phyloP scores from a whole-genome alignment of 1,140 invertebrate genomes.

The Aleiodes sp. region DNA sequence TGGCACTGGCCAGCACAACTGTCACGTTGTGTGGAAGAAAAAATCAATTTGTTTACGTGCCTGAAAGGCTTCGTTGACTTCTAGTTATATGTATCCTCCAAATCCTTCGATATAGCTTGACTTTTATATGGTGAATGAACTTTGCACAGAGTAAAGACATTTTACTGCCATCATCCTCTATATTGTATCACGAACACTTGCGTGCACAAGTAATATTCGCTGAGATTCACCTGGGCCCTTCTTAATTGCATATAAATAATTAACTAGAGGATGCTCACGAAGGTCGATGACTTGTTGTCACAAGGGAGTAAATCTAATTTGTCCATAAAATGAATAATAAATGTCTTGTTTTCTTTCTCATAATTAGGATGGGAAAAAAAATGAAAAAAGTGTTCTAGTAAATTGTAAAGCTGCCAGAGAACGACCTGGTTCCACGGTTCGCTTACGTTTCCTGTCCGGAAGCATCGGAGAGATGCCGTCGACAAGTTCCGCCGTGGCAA shows the following conservation, averaged over 20 bases:
- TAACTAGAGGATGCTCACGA: background rate
- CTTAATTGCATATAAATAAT: slow-evolving; percentile 18
- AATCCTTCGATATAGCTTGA: background rate
- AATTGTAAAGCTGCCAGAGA: slow-evolving; percentile 23
- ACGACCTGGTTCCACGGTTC: slow-evolving; percentile 61
- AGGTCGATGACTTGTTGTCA: background rate
- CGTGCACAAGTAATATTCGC: slow-evolving; percentile 17
- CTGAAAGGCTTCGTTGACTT: background rate
- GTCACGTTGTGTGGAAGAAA: background rate
- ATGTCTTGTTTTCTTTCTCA: no score
- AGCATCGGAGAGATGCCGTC: slow-evolving; percentile 24
- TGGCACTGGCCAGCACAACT: slow-evolving; percentile 21
- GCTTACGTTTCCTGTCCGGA: slow-evolving; percentile 60
- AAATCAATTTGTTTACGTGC: background rate
- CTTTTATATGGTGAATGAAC: slow-evolving; percentile 26
- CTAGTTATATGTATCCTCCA: background rate
- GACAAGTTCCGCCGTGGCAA: slow-evolving; percentile 16
- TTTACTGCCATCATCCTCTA: no score
- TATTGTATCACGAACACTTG: slow-evolving; percentile 15
- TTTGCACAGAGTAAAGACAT: background rate
- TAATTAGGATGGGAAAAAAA: no score
- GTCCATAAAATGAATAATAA: no score
- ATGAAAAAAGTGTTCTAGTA: no score
- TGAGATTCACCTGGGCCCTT: background rate
- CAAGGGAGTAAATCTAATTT: no score